Evolutionary conservation across 1,140 invertebrate genomes (phyloP), one percentile per base, ranked within the genome.

Genomic region (Aleiodes sp.): DNA sequence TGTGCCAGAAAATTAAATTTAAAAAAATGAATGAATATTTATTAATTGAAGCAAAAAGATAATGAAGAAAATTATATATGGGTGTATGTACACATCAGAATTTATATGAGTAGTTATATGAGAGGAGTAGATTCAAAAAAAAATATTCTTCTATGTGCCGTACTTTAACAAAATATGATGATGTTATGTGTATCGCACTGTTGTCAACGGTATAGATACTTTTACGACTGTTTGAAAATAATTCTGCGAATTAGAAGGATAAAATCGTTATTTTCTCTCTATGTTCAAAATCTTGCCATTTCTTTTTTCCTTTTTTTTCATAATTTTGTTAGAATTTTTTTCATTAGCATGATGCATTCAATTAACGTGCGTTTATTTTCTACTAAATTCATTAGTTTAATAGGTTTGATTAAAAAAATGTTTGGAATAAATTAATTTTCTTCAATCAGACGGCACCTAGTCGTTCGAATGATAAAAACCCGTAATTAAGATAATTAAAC

Each of bases 81-180:
- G 60, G 64, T 70, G 70, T 71, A 73, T 70, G 73, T 68, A 75
- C 60, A 74, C 60, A 73, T 72, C 71, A 74, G 66, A 75, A 69
- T 75, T 75, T 77, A 79, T 79, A 72, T 75, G 41, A 70, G 24
- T 67, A 65, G 63, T 57, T 64, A 65, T 37, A 64, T 37, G 33
- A 37, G 1, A 26, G 24, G 24, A 19, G 21, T 41, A 59, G 19
- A n/a, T 28, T 14, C 21, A 61, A 76, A 57, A 77, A 76, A 76
- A 52, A 69, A 71, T 82, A 82, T 82, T 83, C 79, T 82, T 82
- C 76, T 79, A 82, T 77, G 81, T 82, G 81, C 79, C 79, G 80
- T 82, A 81, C 73, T 78, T 80, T 76, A 72, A 65, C 31, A 19
- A 10, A 65, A 64, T 19, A 52, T 12, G 19, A 29, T 52, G 35